These are phyloP conservation scores for Pemphredon lugubris DNA, from an alignment of 2,888 invertebrate genomes.

Conservation along the genomic window DNA sequence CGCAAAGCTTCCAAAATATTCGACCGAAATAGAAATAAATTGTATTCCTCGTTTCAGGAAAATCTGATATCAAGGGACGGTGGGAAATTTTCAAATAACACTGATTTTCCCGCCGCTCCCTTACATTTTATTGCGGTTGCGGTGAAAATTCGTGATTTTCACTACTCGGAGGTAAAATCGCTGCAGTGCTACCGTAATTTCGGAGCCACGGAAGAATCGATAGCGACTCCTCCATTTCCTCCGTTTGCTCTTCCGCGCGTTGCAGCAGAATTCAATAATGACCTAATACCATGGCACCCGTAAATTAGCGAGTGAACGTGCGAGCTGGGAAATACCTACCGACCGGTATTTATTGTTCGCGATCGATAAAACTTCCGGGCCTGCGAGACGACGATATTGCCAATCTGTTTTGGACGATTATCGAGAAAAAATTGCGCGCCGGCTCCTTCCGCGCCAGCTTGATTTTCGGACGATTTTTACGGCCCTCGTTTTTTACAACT, in stretches of 20 bases:
- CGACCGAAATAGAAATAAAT: no score
- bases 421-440: slow-evolving; percentile 25
- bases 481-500: no score
- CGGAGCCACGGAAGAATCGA: slow-evolving; percentile 12
- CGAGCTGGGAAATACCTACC: slow-evolving; percentile 64
- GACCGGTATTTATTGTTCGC: slow-evolving; percentile 68
- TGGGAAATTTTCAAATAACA: no score
- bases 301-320: slow-evolving; percentile 68
- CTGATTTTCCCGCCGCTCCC: no score
- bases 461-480: background rate
- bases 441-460: background rate
- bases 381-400: slow-evolving; percentile 56
- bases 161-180: no score
- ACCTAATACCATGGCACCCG: slow-evolving; percentile 62
- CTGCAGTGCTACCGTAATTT: slow-evolving; percentile 27
- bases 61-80: no score
- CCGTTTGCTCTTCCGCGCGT: slow-evolving; percentile 34
- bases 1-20: no score
- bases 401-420: slow-evolving; percentile 58
- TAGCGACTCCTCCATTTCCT: slow-evolving; percentile 16
- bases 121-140: no score
- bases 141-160: no score
- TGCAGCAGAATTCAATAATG: slow-evolving; percentile 68
- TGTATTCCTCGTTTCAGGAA: no score
- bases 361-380: slow-evolving; percentile 68